Evolutionary conservation across 2,113 vertebrate genomes (phyloP).

Genomic region (Spilogale gracilis): DNA sequence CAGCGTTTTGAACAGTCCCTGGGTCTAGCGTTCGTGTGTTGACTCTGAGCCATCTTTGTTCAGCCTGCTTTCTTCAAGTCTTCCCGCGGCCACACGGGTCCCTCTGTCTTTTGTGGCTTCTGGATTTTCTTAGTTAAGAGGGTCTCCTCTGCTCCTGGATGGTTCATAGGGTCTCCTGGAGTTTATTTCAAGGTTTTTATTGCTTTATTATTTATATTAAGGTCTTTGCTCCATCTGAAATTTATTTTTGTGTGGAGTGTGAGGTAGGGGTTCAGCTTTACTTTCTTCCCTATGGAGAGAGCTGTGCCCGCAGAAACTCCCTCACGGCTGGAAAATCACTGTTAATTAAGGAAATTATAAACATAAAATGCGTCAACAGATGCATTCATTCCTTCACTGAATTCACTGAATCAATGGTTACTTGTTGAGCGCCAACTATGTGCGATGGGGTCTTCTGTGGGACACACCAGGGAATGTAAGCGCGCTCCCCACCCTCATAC

Average conservation of each 20-base stretch:
- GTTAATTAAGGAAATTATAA: not conserved
- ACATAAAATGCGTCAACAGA: not conserved
- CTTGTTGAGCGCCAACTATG: not conserved
- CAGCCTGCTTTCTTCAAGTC: not conserved
- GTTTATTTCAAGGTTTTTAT: not conserved
- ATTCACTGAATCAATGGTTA: not conserved
- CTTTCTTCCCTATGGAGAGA: not conserved
- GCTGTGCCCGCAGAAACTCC: not conserved
- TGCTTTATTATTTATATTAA: not conserved
- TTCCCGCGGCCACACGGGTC: not conserved
- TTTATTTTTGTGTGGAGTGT: not conserved
- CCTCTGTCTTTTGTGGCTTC: not conserved
- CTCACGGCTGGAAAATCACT: not conserved
- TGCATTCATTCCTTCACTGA: not conserved
- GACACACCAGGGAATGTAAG: not conserved
- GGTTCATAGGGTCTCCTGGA: not conserved
- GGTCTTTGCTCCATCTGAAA: not conserved
- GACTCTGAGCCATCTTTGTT: not conserved
- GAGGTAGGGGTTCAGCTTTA: constrained; percentile 20
- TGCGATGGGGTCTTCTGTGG: not conserved
- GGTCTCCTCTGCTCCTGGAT: not conserved
- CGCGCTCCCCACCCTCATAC: not conserved
- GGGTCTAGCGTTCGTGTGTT: not conserved
- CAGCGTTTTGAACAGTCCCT: not conserved
- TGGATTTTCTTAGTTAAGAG: not conserved